These are phyloP conservation scores for Marmota flaviventris DNA, from an alignment of 2,113 vertebrate genomes.

Conservation along the genomic window DNA sequence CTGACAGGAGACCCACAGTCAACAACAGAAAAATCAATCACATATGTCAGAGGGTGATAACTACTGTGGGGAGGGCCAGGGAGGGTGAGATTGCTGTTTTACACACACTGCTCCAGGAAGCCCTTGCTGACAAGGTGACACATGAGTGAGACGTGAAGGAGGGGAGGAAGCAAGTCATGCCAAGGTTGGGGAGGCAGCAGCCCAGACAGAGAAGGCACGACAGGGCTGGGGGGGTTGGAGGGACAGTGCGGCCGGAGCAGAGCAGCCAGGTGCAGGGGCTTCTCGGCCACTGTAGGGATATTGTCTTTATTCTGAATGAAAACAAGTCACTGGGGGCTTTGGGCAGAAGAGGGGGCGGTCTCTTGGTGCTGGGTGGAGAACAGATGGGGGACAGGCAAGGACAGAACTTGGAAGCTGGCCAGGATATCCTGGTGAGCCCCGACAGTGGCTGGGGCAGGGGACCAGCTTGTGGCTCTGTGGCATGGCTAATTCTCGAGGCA, in stretches of 20 bases:
- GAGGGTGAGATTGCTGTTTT: background rate
- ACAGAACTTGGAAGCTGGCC: background rate
- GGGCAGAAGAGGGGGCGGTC: background rate
- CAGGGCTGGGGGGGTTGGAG: background rate
- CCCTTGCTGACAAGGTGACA: background rate
- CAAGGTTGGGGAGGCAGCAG: too few relatives aligned
- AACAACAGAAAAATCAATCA: background rate
- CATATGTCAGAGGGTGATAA: background rate
- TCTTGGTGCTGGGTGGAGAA: background rate
- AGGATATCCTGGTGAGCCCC: background rate
- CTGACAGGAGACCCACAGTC: background rate
- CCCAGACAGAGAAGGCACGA: background rate
- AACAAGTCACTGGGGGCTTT: background rate
- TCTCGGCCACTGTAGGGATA: background rate
- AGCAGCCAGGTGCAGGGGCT: background rate
- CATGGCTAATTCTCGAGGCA: background rate
- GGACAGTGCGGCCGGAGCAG: background rate
- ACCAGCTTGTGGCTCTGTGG: background rate
- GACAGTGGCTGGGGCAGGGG: background rate
- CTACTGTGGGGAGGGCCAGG: too few relatives aligned
- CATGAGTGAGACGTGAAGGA: background rate
- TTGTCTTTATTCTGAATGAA: background rate
- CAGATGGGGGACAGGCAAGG: background rate
- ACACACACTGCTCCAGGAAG: background rate
- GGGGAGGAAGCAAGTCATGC: background rate